Percentiles rank a stretch among this genome's conserved stretches.
Evolutionary conservation across 2,113 vertebrate species (phyloP).

Genomic region (Echinops telfairi): DNA sequence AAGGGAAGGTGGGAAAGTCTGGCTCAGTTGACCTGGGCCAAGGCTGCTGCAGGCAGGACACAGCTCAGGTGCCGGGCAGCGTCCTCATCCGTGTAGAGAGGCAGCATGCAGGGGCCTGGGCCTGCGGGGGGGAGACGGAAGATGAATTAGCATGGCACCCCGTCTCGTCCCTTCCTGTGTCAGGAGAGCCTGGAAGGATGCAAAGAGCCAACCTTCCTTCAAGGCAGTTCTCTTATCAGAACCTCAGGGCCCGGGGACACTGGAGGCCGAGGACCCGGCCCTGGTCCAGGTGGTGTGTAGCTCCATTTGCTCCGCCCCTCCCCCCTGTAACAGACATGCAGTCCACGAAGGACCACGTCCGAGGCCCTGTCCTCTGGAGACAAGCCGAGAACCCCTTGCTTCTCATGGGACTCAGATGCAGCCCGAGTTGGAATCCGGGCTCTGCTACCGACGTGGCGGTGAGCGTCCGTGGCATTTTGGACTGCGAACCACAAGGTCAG

Average conservation of each 20-base stretch:
- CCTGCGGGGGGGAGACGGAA: conserved; percentile 33
- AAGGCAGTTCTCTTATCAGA: background rate
- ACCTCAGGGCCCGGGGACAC: background rate
- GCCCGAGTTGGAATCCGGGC: background rate
- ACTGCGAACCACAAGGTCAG: too few species aligned
- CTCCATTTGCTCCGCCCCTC: background rate
- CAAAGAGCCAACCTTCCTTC: background rate
- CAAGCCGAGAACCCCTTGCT: background rate
- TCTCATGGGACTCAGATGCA: background rate
- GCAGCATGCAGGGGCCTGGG: conserved; percentile 67
- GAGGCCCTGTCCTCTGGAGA: background rate
- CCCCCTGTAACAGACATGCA: background rate
- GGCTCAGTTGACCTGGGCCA: conserved; percentile 65
- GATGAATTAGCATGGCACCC: background rate
- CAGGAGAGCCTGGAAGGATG: background rate
- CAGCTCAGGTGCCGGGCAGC: conserved; percentile 22
- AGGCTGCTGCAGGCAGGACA: conserved; percentile 42
- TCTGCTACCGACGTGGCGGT: background rate
- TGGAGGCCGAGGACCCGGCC: background rate
- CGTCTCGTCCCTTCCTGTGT: background rate
- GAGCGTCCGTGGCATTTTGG: background rate
- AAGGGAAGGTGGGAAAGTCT: background rate
- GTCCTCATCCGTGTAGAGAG: conserved; percentile 68
- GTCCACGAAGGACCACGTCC: too few species aligned
- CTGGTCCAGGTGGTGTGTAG: background rate